A percentile compares a stretch with the other conserved stretches of the same genome.
Conservation (phyloP, 2,797 vertebrate species). For the Halcyon badia region DNA sequence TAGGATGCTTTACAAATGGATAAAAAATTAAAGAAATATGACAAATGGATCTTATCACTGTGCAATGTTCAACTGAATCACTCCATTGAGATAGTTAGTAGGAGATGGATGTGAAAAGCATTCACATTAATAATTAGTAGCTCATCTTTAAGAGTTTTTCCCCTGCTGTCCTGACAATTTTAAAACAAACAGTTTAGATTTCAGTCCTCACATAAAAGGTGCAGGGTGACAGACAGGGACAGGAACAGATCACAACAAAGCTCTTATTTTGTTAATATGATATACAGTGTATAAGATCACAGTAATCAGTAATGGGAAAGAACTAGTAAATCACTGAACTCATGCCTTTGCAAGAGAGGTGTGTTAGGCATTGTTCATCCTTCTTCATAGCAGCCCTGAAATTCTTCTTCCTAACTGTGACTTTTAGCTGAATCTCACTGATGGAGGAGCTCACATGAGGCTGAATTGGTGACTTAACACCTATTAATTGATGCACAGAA, state of each 20-base stretch:
- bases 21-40: slow-evolving; percentile 65
- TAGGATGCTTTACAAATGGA: slow-evolving; percentile 60
- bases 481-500: neutral
- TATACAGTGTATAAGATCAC: neutral
- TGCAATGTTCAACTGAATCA: slow-evolving; percentile 27
- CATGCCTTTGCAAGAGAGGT: neutral
- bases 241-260: neutral
- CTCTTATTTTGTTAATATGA: slow-evolving; percentile 1
- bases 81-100: slow-evolving; percentile 64
- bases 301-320: slow-evolving; percentile 5
- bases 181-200: neutral
- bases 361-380: neutral
- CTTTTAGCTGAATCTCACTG: slow-evolving; percentile 7
- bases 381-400: neutral
- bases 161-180: neutral
- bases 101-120: slow-evolving; percentile 59
- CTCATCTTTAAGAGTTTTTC: slow-evolving; percentile 5
- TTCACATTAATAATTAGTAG: slow-evolving; percentile 61
- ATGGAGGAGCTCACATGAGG: neutral
- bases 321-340: neutral
- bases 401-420: neutral
- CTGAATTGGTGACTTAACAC: slow-evolving; percentile 19
- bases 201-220: slow-evolving; percentile 3
- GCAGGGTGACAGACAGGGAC: neutral
- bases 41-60: slow-evolving; percentile 65